These are phyloP conservation scores for Capricornis sumatraensis DNA, from an alignment of 2,113 vertebrate species.

Conservation along the genomic window DNA sequence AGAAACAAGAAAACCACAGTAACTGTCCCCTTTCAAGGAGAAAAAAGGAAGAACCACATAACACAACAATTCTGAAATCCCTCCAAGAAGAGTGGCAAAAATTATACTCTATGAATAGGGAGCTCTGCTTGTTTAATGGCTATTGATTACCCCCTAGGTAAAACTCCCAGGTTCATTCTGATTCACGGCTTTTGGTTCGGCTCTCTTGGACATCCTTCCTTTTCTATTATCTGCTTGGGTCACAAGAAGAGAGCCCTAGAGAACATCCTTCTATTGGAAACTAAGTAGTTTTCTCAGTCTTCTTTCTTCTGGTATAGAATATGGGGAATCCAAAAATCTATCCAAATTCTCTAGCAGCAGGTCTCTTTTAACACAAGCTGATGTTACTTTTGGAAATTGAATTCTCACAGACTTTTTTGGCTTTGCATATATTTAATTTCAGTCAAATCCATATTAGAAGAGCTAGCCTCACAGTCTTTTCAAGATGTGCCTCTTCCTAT, in stretches of 20 bases:
- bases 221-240: not conserved
- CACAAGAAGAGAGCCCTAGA: not conserved
- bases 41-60: not conserved
- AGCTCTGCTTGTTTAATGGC: not conserved
- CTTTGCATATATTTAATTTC: not conserved
- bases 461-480: not conserved
- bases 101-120: not conserved
- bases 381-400: not conserved
- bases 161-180: not conserved
- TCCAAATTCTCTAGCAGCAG: not conserved
- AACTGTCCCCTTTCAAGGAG: not conserved
- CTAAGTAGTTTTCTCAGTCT: not conserved
- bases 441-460: not conserved
- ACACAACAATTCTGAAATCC: conserved; percentile 14
- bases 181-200: not conserved
- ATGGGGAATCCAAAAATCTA: not conserved
- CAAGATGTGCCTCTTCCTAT: not conserved
- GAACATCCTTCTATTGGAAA: not conserved
- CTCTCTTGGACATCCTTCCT: not conserved
- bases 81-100: not conserved
- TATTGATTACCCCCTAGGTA: not conserved
- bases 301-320: not conserved
- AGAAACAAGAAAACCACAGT: not conserved
- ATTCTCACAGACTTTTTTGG: not conserved
- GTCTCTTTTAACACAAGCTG: not conserved